These are phyloP conservation scores for Melanotaenia boesemani DNA, from an alignment of 2,797 vertebrate genomes.

Conservation along the genomic window DNA sequence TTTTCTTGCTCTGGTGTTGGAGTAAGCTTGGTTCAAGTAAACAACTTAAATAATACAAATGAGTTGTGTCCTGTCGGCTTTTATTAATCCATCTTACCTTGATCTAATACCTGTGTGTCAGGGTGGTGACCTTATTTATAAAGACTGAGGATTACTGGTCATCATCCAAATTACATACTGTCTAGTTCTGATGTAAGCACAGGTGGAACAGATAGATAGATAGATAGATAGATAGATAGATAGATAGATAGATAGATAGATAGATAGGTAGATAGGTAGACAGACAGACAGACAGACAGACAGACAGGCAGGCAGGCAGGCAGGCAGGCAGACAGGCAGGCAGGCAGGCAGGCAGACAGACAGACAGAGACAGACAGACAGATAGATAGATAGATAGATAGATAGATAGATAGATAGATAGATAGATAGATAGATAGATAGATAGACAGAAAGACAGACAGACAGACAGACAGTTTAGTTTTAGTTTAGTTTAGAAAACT, in stretches of 20 bases:
- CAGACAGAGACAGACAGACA: background rate
- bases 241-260: slow-evolving; percentile 20
- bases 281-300: no score
- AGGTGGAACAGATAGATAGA: slow-evolving; percentile 17
- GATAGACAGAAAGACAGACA: slow-evolving; percentile 17
- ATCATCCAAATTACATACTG: slow-evolving; percentile 40
- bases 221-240: slow-evolving; percentile 29
- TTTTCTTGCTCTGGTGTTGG: slow-evolving; percentile 46
- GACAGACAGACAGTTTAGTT: no score
- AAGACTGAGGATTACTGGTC: slow-evolving; percentile 61
- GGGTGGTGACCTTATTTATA: slow-evolving; percentile 54
- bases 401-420: slow-evolving; percentile 13
- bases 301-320: no score
- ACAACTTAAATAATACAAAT: slow-evolving; percentile 60
- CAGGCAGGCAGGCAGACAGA: no score
- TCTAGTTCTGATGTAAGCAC: background rate
- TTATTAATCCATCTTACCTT: slow-evolving; percentile 75
- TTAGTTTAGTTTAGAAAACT: no score
- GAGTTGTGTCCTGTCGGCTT: slow-evolving; percentile 56
- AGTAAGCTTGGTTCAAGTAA: slow-evolving; percentile 69
- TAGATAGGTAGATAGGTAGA: no score
- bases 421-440: slow-evolving; percentile 29
- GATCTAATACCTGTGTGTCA: slow-evolving; percentile 68
- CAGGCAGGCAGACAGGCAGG: no score
- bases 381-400: slow-evolving; percentile 18